phyloP scores from a whole-genome alignment of 2,113 vertebrate genomes.

The Pan paniscus region DNA sequence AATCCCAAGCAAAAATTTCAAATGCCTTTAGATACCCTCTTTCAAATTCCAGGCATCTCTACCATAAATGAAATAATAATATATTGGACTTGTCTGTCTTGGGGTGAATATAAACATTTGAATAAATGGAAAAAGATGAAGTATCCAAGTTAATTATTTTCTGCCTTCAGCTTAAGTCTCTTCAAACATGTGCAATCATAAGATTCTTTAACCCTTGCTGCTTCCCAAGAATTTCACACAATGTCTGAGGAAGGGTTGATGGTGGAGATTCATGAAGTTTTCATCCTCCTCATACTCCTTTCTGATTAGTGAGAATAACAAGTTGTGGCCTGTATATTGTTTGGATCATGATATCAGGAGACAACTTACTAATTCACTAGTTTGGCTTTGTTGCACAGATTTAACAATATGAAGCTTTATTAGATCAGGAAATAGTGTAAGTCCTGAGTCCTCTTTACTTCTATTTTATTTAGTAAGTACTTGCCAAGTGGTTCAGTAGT shows the following conservation, averaged over 20 bases:
- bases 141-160: neutral
- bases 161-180: neutral
- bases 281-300: neutral
- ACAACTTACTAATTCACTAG: neutral
- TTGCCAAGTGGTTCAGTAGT: neutral
- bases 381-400: neutral
- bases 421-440: neutral
- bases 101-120: neutral
- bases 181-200: neutral
- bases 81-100: neutral
- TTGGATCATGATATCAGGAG: neutral
- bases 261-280: neutral
- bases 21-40: neutral
- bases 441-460: neutral
- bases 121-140: neutral
- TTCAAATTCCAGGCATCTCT: neutral
- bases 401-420: neutral
- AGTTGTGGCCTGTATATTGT: neutral
- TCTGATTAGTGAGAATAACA: neutral
- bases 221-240: neutral
- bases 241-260: neutral
- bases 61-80: neutral
- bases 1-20: neutral
- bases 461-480: neutral
- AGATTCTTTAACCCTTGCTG: neutral